These are phyloP conservation scores for Anomalospiza imberbis DNA, from an alignment of 2,797 vertebrate species.

Conservation along the genomic window DNA sequence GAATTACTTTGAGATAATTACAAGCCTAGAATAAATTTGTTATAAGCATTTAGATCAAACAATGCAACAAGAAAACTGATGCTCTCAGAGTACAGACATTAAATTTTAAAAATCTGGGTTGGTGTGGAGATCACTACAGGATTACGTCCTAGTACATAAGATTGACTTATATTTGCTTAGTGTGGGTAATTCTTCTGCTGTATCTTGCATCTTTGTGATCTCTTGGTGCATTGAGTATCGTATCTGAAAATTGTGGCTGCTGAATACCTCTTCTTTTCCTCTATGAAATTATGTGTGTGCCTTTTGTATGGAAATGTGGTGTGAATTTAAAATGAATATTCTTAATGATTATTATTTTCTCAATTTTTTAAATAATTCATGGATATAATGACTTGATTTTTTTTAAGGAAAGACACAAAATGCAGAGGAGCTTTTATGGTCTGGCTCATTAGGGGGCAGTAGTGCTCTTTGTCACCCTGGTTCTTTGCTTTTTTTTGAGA, in stretches of 20 bases:
- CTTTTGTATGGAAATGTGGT: not conserved
- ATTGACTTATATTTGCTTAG: not conserved
- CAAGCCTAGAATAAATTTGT: not conserved
- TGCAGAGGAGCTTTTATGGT: not conserved
- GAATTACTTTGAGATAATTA: not conserved
- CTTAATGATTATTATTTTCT: not conserved
- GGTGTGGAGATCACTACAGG: not conserved
- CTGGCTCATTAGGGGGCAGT: slow-evolving; percentile 73
- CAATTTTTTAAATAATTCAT: not conserved
- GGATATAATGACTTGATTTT: not conserved
- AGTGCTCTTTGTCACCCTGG: slow-evolving; percentile 50
- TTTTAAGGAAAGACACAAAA: not conserved
- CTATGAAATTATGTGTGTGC: not conserved
- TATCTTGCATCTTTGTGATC: not conserved
- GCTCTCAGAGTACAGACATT: not conserved
- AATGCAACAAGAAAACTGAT: not conserved
- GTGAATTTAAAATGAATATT: not conserved
- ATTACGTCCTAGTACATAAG: not conserved
- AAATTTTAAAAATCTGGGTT: not conserved
- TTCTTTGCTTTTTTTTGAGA: slow-evolving; percentile 23
- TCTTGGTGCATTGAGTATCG: not conserved
- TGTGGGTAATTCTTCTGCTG: not conserved
- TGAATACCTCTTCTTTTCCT: not conserved
- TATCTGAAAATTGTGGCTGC: not conserved
- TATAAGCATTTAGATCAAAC: not conserved